A percentile compares a stretch with the other conserved stretches of the same genome.
Conservation (phyloP, 2,888 invertebrate genomes). For the Limnephilus lunatus region DNA sequence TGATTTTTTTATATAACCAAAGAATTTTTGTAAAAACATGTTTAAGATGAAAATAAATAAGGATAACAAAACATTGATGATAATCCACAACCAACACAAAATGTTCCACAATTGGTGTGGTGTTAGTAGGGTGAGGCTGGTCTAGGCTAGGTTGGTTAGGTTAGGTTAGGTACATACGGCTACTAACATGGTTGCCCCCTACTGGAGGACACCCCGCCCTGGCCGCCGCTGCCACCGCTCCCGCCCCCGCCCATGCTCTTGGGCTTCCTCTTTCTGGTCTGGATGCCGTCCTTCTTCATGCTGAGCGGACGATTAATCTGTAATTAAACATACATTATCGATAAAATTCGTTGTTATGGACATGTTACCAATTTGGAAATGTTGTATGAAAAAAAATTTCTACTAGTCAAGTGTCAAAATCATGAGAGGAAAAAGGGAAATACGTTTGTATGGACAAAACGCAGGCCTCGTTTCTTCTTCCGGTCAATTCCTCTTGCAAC, state of each 20-base stretch:
- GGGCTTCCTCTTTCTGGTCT: conserved; percentile 96
- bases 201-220: conserved; percentile 24
- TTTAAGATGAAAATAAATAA: too few relatives aligned
- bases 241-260: conserved; percentile 79
- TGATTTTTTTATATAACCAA: too few relatives aligned
- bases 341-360: too few relatives aligned
- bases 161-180: conserved; percentile 45
- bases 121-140: not conserved
- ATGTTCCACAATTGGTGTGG: not conserved
- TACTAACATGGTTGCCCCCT: conserved; percentile 56
- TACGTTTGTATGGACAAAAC: too few relatives aligned
- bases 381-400: too few relatives aligned
- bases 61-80: not conserved
- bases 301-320: conserved; percentile 96
- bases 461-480: too few relatives aligned
- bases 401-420: too few relatives aligned
- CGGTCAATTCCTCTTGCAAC: too few relatives aligned
- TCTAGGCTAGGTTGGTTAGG: not conserved
- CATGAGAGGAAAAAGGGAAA: too few relatives aligned
- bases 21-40: too few relatives aligned
- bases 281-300: conserved; percentile 99
- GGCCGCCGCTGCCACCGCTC: conserved; percentile 71
- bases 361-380: too few relatives aligned
- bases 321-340: not conserved
- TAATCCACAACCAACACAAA: not conserved